Base-by-base conservation (phyloP, 1,140 invertebrate genomes). In the Trachelipus rathkii region DNA sequence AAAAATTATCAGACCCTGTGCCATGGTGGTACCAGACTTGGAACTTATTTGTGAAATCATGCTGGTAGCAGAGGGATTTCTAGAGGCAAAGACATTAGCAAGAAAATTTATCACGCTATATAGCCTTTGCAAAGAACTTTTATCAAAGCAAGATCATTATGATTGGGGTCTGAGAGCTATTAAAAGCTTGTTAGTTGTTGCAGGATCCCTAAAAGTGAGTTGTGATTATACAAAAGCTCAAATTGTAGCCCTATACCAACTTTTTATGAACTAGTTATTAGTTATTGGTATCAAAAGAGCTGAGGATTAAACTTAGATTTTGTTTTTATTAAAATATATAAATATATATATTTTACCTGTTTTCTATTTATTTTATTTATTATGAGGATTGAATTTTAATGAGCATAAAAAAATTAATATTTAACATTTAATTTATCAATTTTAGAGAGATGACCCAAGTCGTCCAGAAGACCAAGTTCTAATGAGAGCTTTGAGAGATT, bases 1-100 rank as follows among this genome's bases (percentile, higher is more conserved):
- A 6, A 33, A n/a, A 6, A 33, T 33, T 89, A 89, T 78, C 89
- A 87, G 94, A 82, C 95, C 96, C 1, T 97, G 95, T 86, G 95
- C 96, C 69, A 98, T 98, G 96, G 95, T 97, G 1, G 96, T 98
- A 1, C 96, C 96, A 0, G 96, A 98, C 86, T 97, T 97, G 85
- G 95, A 97, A 85, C 86, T 98, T 69, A 98, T 98, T 83, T 97
- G 95, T 86, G 96, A 98, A 88, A 98, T 98, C 81, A 98, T 98
- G 95, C 90, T 98, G 83, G 96, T 98, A 0, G 95, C 96, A 45
- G 96, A 98, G 88, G 96, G 96, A n/a, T 98, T 98, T 85, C 92
- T 97, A 84, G 95, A 98, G 82, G 95, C 96, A 0, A 90, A 92
- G 83, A 33, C 33, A 89, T 96, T 23, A 44, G 95, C 95, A n/a